Percentiles rank a stretch among this genome's conserved stretches.
These are phyloP conservation scores for Sciaenops ocellatus DNA, from an alignment of 2,797 vertebrate species.

Conservation along the genomic window DNA sequence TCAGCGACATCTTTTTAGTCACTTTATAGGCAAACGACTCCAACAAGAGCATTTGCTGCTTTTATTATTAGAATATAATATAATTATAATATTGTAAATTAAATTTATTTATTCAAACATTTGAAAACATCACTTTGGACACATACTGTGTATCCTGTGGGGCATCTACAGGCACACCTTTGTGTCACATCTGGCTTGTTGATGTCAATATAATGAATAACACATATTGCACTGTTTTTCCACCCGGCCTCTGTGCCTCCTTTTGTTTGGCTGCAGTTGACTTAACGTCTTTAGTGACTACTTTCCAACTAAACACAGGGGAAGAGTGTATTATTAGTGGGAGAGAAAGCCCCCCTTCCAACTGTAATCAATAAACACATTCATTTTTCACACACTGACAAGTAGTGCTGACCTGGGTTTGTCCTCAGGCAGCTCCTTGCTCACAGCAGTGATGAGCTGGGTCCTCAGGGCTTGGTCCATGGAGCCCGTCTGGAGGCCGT, in stretches of 20 bases:
- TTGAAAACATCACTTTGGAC: not conserved
- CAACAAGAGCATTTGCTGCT: not conserved
- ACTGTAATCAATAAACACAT: constrained; percentile 22
- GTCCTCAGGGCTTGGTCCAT: constrained; percentile 86
- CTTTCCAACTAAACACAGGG: constrained; percentile 10
- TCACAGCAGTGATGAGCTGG: constrained; percentile 89
- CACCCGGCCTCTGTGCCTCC: not conserved
- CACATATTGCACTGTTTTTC: not conserved
- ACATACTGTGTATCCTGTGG: not conserved
- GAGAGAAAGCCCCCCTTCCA: not conserved
- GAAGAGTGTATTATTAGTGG: not conserved
- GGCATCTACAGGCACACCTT: not conserved
- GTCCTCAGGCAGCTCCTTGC: constrained; percentile 91
- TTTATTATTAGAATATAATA: not conserved
- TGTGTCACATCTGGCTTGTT: not conserved
- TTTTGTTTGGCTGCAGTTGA: constrained; percentile 5
- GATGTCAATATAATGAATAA: constrained; percentile 35
- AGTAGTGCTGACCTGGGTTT: constrained; percentile 90
- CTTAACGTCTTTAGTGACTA: not conserved
- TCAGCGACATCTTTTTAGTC: not conserved
- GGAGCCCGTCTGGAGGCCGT: constrained; percentile 89
- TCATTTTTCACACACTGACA: not conserved
- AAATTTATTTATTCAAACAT: not conserved
- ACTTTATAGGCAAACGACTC: not conserved
- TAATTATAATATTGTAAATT: not conserved